phyloP scores from a whole-genome alignment of 2,888 invertebrate genomes.

The Timandra comae region DNA sequence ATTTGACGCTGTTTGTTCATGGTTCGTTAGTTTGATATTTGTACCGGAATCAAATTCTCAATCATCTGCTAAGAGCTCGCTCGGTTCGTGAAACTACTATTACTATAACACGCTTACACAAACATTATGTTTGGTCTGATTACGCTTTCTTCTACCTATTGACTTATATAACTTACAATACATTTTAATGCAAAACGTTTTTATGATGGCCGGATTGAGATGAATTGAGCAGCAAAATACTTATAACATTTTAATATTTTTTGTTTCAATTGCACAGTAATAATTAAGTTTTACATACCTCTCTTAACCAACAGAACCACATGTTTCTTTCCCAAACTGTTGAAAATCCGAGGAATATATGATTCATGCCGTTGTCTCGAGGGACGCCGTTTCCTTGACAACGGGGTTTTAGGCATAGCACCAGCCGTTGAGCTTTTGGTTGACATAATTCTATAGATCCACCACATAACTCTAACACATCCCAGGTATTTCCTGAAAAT shows the following conservation, averaged over 20 bases:
- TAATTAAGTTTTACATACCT: slow-evolving; percentile 54
- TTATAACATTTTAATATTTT: too few relatives aligned
- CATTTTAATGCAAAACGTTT: too few relatives aligned
- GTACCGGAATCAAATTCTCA: slow-evolving; percentile 67
- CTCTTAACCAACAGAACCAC: slow-evolving; percentile 80
- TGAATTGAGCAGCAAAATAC: too few relatives aligned
- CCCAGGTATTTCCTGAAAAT: slow-evolving; percentile 55
- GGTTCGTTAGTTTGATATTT: slow-evolving; percentile 69
- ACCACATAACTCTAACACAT: slow-evolving; percentile 61
- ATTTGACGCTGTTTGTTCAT: slow-evolving; percentile 52
- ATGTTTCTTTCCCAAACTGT: slow-evolving; percentile 81
- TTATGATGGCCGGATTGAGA: too few relatives aligned
- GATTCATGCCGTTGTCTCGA: slow-evolving; percentile 55
- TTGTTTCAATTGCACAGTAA: too few relatives aligned
- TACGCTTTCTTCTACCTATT: slow-evolving; percentile 19
- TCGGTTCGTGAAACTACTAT: slow-evolving; percentile 13
- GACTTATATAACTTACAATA: too few relatives aligned
- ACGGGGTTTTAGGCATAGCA: slow-evolving; percentile 64
- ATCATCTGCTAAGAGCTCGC: slow-evolving; percentile 42
- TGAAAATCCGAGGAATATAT: slow-evolving; percentile 80
- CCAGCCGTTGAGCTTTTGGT: slow-evolving; percentile 62
- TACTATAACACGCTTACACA: slow-evolving; percentile 22
- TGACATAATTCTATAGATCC: slow-evolving; percentile 62
- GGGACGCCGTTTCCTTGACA: slow-evolving; percentile 46
- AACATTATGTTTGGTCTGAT: slow-evolving; percentile 30